Evolutionary conservation across 2,797 vertebrate genomes (phyloP).

Genomic region (Lindbergichthys nudifrons): DNA sequence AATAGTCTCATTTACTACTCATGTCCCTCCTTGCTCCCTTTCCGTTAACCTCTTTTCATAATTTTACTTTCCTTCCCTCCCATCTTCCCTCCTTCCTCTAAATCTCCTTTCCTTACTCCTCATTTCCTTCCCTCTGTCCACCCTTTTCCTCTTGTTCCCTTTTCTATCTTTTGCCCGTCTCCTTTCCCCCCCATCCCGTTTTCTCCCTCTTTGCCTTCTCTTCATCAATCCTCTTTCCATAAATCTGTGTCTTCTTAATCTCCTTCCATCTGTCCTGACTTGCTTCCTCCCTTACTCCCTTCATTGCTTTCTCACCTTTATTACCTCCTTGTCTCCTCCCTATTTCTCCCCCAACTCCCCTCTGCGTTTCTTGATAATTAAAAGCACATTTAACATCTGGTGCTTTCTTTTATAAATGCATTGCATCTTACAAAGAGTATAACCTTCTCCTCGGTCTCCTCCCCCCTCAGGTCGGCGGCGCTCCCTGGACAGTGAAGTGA

Average conservation of each 20-base stretch:
- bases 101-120: too few species aligned
- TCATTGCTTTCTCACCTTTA: neutral
- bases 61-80: too few species aligned
- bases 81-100: too few species aligned
- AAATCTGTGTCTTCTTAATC: neutral
- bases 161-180: neutral
- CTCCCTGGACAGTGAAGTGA: conserved; percentile 89
- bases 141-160: too few species aligned
- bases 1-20: too few species aligned
- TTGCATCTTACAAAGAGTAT: neutral
- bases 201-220: neutral
- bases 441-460: neutral
- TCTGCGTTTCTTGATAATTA: too few species aligned
- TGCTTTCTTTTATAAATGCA: neutral
- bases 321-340: neutral
- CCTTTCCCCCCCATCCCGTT: neutral
- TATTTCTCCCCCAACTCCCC: neutral
- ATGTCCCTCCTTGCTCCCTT: too few species aligned
- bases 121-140: neutral
- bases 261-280: neutral
- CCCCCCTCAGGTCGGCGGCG: conserved; percentile 85
- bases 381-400: neutral
- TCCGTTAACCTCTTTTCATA: too few species aligned
- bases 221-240: too few species aligned
- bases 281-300: neutral